Conservation (phyloP, 2,113 vertebrate genomes). For the Ardeotis arabs region DNA sequence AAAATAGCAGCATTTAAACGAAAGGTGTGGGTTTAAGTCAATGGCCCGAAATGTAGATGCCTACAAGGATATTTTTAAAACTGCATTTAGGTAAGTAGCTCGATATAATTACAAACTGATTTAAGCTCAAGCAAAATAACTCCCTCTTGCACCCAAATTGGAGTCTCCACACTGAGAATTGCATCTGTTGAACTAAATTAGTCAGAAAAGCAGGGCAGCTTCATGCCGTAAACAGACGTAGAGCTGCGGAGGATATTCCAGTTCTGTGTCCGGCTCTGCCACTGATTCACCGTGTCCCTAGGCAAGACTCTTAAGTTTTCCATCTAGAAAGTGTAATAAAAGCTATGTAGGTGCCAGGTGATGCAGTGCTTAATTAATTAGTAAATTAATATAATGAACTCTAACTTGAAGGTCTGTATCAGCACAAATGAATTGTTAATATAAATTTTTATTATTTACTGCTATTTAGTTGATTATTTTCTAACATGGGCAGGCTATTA, state of each 20-base stretch:
- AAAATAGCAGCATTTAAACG: constrained; percentile 15
- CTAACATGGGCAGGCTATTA: constrained; percentile 42
- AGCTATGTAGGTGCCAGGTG: constrained; percentile 16
- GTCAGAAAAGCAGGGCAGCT: constrained; percentile 49
- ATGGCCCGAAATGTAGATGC: neutral
- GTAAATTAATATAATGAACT: constrained; percentile 63
- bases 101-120: constrained; percentile 65
- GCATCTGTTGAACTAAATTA: constrained; percentile 59
- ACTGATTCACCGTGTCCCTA: constrained; percentile 64
- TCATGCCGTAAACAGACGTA: constrained; percentile 13
- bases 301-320: constrained; percentile 62
- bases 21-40: constrained; percentile 35
- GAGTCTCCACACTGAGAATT: constrained; percentile 38
- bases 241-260: constrained; percentile 31
- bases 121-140: constrained; percentile 52
- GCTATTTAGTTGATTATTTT: constrained; percentile 70
- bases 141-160: constrained; percentile 54
- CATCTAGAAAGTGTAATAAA: constrained; percentile 61
- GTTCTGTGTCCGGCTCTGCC: constrained; percentile 49
- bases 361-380: constrained; percentile 50
- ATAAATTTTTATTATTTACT: constrained; percentile 70
- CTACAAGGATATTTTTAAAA: constrained; percentile 45
- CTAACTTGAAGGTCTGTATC: constrained; percentile 61
- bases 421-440: constrained; percentile 69
- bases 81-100: constrained; percentile 44